Evolutionary conservation across 2,113 vertebrate genomes (phyloP).

Genomic region (Mesitornis unicolor): DNA sequence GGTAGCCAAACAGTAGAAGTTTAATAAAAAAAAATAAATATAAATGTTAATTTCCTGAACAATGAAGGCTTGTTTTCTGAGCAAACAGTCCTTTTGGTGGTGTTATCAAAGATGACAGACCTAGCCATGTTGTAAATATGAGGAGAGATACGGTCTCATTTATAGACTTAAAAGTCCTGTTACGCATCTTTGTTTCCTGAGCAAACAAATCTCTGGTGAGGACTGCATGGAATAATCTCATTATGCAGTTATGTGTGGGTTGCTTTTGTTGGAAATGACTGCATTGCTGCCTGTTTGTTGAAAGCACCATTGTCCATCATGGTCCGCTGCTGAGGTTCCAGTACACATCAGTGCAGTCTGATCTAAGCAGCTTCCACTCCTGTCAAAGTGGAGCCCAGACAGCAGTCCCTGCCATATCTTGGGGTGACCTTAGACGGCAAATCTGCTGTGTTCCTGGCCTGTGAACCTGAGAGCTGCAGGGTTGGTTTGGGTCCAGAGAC

Average conservation of each 20-base stretch:
- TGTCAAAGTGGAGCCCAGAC: not conserved
- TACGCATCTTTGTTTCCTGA: conserved; percentile 21
- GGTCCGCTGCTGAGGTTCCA: not conserved
- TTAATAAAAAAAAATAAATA: conserved; percentile 52
- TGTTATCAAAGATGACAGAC: conserved; percentile 18
- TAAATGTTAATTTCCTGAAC: conserved; percentile 37
- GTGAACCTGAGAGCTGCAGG: not conserved
- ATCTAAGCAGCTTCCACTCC: not conserved
- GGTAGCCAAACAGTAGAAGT: conserved; percentile 21
- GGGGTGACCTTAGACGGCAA: not conserved
- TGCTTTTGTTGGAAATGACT: not conserved
- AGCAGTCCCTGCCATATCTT: not conserved
- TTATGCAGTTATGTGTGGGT: not conserved
- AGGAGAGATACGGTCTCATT: not conserved
- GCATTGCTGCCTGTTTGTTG: not conserved
- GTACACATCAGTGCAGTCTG: not conserved
- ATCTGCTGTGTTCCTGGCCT: not conserved
- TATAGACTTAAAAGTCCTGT: not conserved
- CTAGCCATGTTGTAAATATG: conserved; percentile 9
- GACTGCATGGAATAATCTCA: conserved; percentile 27
- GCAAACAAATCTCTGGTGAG: not conserved
- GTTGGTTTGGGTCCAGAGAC: not conserved
- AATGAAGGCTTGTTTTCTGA: conserved; percentile 28
- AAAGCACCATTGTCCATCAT: not conserved
- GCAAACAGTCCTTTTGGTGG: conserved; percentile 22